A percentile compares a stretch with the other conserved stretches of the same genome.
These are phyloP conservation scores for Otolemur crassicaudatus DNA, from an alignment of 2,797 vertebrate genomes.

Conservation along the genomic window DNA sequence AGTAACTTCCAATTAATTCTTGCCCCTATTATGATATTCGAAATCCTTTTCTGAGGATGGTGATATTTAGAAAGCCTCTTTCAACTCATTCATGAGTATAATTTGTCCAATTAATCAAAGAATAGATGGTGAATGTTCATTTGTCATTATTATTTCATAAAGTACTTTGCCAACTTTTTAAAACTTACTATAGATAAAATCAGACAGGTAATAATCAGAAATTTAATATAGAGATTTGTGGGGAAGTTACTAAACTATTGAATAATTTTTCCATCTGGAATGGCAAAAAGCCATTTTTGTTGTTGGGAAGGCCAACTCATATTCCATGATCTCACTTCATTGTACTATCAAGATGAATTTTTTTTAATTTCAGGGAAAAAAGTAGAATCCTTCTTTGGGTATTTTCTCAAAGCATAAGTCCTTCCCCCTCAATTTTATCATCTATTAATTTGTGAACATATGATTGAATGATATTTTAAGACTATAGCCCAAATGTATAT, in stretches of 20 bases:
- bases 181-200: slow-evolving; percentile 42
- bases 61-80: not conserved
- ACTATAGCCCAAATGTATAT: not conserved
- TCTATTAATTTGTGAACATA: not conserved
- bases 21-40: not conserved
- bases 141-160: slow-evolving; percentile 8
- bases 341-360: not conserved
- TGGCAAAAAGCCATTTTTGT: slow-evolving; percentile 21
- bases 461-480: not conserved
- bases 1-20: slow-evolving; percentile 49
- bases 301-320: not conserved
- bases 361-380: not conserved
- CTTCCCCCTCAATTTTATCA: not conserved
- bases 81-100: slow-evolving; percentile 33
- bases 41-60: slow-evolving; percentile 19
- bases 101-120: slow-evolving; percentile 69
- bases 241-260: not conserved
- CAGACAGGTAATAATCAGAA: slow-evolving; percentile 53
- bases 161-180: slow-evolving; percentile 44
- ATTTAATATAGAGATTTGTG: slow-evolving; percentile 45
- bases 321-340: not conserved
- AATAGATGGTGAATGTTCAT: slow-evolving; percentile 19
- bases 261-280: not conserved
- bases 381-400: not conserved
- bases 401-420: not conserved